phyloP scores from a whole-genome alignment of 30 jellyfish, hydroid and myxozoan species.

The Pseudorhiza aurosa region DNA sequence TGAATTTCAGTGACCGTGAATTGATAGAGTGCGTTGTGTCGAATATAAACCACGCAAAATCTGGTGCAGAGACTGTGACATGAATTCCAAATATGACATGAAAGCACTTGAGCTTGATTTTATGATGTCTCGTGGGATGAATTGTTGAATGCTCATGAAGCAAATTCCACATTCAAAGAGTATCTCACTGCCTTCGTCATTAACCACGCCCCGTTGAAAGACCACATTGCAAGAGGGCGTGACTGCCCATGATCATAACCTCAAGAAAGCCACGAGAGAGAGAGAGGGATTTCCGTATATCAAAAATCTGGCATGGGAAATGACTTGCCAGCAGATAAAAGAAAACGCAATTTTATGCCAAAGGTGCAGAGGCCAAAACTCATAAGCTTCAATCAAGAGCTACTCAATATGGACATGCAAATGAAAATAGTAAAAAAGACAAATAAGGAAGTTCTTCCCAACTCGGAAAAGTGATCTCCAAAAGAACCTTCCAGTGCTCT shows the following conservation, averaged over 20 bases:
- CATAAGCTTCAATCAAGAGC: constrained; percentile 7
- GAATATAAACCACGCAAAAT: constrained; percentile 10
- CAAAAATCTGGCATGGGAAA: too few relatives aligned
- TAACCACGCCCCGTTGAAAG: too few relatives aligned
- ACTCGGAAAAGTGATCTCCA: constrained; percentile 5
- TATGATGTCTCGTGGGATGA: constrained; percentile 20
- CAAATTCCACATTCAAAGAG: background rate
- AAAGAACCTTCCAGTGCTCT: background rate
- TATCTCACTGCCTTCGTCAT: too few relatives aligned
- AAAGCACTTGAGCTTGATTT: constrained; percentile 9
- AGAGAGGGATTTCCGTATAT: constrained; percentile 8
- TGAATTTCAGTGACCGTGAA: constrained; percentile 39
- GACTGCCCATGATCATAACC: background rate
- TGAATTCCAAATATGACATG: constrained; percentile 10
- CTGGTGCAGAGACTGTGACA: constrained; percentile 27
- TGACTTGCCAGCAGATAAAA: too few relatives aligned
- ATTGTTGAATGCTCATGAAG: background rate
- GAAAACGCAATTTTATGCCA: too few relatives aligned
- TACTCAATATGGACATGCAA: constrained; percentile 35
- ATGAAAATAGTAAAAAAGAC: constrained; percentile 12
- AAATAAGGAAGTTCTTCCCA: constrained; percentile 21
- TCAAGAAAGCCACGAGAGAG: background rate
- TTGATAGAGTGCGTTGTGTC: constrained; percentile 15
- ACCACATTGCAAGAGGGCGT: too few relatives aligned
- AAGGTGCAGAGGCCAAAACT: background rate